Conservation (phyloP, 1,140 invertebrate species). For the Drosophila sp. region DNA sequence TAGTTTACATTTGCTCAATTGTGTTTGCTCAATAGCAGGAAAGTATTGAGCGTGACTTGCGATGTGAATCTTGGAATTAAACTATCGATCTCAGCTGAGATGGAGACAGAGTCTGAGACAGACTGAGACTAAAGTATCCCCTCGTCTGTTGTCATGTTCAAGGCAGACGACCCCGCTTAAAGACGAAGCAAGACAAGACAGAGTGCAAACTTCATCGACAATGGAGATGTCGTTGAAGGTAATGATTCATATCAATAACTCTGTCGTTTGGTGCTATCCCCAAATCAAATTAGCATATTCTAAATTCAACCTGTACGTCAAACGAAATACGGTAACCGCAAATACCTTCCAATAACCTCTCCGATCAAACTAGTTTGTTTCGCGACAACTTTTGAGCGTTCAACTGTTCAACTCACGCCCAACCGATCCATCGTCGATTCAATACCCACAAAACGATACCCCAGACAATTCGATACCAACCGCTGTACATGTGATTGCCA, state of each 20-base stretch:
- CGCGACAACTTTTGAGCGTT: constrained; percentile 20
- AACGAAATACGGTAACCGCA: constrained; percentile 12
- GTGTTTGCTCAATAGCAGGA: constrained; percentile 40
- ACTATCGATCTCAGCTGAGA: constrained; percentile 4
- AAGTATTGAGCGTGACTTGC: constrained; percentile 58
- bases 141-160: constrained; percentile 4
- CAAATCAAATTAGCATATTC: constrained; percentile 80
- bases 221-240: constrained; percentile 76
- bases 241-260: constrained; percentile 65
- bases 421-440: constrained; percentile 1
- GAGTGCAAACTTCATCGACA: constrained; percentile 56
- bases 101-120: background rate
- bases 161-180: constrained; percentile 45
- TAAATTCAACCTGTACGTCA: constrained; percentile 54
- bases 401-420: too few species aligned
- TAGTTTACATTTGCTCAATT: constrained; percentile 34
- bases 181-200: background rate
- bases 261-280: constrained; percentile 47
- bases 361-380: constrained; percentile 58
- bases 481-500: constrained; percentile 63
- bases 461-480: constrained; percentile 8
- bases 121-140: background rate
- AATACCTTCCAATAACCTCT: background rate
- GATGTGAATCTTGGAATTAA: constrained; percentile 17
- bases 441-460: constrained; percentile 2